A percentile compares a stretch with the other conserved stretches of the same genome.
Conservation (phyloP, 2,797 vertebrate species). For the Acanthurus lineatus region DNA sequence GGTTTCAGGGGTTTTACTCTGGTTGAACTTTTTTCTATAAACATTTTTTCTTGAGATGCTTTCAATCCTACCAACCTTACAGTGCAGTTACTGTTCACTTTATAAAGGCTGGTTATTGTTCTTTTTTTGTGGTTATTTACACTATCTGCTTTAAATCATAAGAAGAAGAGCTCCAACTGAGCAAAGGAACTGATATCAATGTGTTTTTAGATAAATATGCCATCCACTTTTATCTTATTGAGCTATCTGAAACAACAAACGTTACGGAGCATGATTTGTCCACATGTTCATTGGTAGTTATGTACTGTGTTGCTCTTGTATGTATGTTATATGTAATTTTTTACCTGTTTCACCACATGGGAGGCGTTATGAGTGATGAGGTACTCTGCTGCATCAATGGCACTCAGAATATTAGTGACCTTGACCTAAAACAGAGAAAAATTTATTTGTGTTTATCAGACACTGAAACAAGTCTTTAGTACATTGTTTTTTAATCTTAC, state of each 20-base stretch:
- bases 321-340: background rate
- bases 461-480: background rate
- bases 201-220: background rate
- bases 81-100: background rate
- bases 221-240: background rate
- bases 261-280: background rate
- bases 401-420: slow-evolving; percentile 86
- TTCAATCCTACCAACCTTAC: background rate
- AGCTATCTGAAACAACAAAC: background rate
- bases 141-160: background rate
- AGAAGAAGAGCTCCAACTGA: background rate
- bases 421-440: slow-evolving; percentile 82
- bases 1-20: no score
- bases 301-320: background rate
- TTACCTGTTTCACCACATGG: slow-evolving; percentile 85
- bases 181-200: background rate
- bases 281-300: background rate
- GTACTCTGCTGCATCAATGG: slow-evolving; percentile 90
- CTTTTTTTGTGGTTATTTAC: background rate
- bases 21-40: no score
- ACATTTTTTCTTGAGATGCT: no score
- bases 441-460: background rate
- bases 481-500: background rate
- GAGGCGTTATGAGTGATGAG: slow-evolving; percentile 91
- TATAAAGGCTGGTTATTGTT: background rate